A percentile compares a stretch with the other conserved stretches of the same genome.
Evolutionary conservation across 2,113 vertebrate species (phyloP).

Genomic region (Pseudorasbora parva): DNA sequence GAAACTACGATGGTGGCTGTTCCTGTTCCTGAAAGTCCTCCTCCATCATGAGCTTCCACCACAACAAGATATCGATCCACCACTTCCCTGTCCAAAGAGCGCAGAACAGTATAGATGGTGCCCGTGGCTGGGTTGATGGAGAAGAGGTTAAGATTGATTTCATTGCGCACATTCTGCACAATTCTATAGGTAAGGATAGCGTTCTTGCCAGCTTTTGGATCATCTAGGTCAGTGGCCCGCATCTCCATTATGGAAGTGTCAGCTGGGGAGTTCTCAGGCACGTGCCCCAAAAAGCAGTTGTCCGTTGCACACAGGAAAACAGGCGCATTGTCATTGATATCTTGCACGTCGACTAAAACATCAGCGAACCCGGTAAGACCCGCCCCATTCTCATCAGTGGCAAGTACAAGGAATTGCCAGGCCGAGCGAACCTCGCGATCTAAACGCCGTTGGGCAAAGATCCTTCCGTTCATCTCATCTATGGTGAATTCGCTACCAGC

Average conservation of each 20-base stretch:
- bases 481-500: conserved; percentile 84
- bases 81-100: conserved; percentile 84
- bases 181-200: conserved; percentile 85
- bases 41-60: conserved; percentile 86
- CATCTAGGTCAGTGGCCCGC: conserved; percentile 85
- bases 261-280: conserved; percentile 84
- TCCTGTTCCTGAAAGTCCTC: conserved; percentile 84
- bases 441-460: conserved; percentile 76
- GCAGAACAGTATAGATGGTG: conserved; percentile 81
- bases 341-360: conserved; percentile 82
- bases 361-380: conserved; percentile 90
- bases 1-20: conserved; percentile 86
- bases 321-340: conserved; percentile 85
- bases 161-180: conserved; percentile 83
- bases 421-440: conserved; percentile 80
- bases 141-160: conserved; percentile 88
- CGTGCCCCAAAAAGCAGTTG: conserved; percentile 79
- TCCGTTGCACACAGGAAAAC: conserved; percentile 81
- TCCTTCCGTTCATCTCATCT: conserved; percentile 78
- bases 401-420: conserved; percentile 87
- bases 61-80: conserved; percentile 82
- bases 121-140: conserved; percentile 82
- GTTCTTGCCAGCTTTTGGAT: conserved; percentile 80
- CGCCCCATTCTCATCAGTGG: conserved; percentile 83
- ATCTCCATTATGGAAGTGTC: conserved; percentile 87